Evolutionary conservation across 1,140 invertebrate genomes (phyloP).

Genomic region (Proales similis): DNA sequence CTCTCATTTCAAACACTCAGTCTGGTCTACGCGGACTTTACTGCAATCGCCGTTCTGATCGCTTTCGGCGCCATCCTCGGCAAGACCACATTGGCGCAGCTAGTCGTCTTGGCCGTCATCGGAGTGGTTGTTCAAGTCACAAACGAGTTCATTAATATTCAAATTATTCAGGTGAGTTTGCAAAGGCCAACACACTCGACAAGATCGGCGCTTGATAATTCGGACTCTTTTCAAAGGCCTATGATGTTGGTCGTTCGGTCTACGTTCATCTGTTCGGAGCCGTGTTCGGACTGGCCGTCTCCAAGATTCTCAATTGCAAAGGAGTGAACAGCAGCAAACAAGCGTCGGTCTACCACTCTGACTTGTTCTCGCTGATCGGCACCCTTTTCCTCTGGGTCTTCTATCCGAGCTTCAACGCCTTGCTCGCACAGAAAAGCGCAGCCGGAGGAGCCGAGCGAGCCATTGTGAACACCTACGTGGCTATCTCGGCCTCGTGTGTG

Average conservation of each 20-base stretch:
- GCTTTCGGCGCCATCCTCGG: slow-evolving; percentile 83
- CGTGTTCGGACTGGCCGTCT: slow-evolving; percentile 82
- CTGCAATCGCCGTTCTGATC: slow-evolving; percentile 77
- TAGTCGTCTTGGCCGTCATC: slow-evolving; percentile 71
- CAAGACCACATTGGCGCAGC: slow-evolving; percentile 72
- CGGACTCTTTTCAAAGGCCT: slow-evolving; percentile 58
- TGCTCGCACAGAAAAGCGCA: slow-evolving; percentile 55
- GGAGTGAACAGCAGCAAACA: slow-evolving; percentile 58
- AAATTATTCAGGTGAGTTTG: slow-evolving; percentile 43
- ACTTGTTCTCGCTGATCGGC: slow-evolving; percentile 86
- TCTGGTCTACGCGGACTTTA: slow-evolving; percentile 73
- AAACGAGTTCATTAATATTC: slow-evolving; percentile 70
- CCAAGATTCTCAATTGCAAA: slow-evolving; percentile 57
- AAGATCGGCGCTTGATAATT: background rate
- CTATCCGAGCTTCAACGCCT: slow-evolving; percentile 28
- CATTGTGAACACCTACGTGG: slow-evolving; percentile 83
- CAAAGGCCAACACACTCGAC: background rate
- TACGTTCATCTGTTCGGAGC: slow-evolving; percentile 88
- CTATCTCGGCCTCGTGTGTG: slow-evolving; percentile 60
- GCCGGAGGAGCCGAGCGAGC: slow-evolving; percentile 69
- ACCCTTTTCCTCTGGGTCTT: slow-evolving; percentile 24
- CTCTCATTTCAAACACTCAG: too few relatives aligned
- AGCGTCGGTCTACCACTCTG: slow-evolving; percentile 70
- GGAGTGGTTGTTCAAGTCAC: slow-evolving; percentile 64
- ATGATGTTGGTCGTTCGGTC: slow-evolving; percentile 72